Evolutionary conservation across 2,888 invertebrate species (phyloP), one percentile per base, ranked within the genome.

Genomic region (Melieria crassipennis): DNA sequence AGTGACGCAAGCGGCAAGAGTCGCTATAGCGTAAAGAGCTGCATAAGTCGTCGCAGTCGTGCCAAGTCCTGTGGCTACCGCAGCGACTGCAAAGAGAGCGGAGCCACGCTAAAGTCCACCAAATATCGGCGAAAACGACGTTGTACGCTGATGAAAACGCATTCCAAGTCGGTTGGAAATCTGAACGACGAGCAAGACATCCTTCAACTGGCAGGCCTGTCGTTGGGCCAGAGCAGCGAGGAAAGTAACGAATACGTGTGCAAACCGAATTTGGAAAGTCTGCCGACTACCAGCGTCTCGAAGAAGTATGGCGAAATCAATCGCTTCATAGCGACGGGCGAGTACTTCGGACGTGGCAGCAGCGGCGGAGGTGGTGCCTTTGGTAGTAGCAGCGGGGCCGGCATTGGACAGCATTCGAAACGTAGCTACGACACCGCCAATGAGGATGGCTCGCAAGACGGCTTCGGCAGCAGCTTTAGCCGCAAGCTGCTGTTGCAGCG

Each of bases 1-100:
- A 90, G 89, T 77, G 91, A 91, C 80, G 86, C 85, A 16, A 90
- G 91, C 65, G 89, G 89, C 75, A 91, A 91, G 81, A 90, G 90
- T 79, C 90, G 90, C 71, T 90, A 89, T 81, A 87, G 87, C 74
- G 84, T 83, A 60, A 90, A 89, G 84, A 90, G 90, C 62, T 90
- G 90, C 80, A 88, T 88, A 73, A 91, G 90, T 76, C 83, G 86
- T 0, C 89, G 89, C 75, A 90, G 90, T 78, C 82, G 86, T 10
- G 85, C 87, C 16, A 87, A 86, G 66, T 85, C 85, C 47, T 86
- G 86, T 67, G 85, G 84, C 55, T 84, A 84, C 75, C 84, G 84
- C 58, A 84, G 84, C 65, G 84, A 84, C 65, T 83, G 81, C 67
- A 84, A 84, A 52, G 84, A 84, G 46, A 74, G 74, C 61, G 69